phyloP scores from a whole-genome alignment of 2,113 vertebrate genomes.

The Phainopepla nitens region DNA sequence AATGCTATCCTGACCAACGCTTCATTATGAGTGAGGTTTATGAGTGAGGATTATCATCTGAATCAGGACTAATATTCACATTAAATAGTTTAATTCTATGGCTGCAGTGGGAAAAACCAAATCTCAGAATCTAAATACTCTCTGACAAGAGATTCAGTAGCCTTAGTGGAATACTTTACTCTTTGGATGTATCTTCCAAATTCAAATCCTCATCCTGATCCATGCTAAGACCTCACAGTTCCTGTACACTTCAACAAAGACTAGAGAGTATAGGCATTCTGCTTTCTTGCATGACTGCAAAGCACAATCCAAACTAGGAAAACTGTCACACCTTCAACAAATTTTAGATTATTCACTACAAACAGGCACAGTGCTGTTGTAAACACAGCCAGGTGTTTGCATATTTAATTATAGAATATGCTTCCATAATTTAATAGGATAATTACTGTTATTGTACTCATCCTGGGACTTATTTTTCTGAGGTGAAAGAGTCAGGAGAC shows the following conservation, averaged over 20 bases:
- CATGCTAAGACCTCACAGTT: not conserved
- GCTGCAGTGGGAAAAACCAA: not conserved
- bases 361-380: not conserved
- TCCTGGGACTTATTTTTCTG: not conserved
- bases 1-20: not conserved
- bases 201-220: not conserved
- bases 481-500: not conserved
- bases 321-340: not conserved
- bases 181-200: not conserved
- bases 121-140: not conserved
- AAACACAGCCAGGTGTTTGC: not conserved
- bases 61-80: not conserved
- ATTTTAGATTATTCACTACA: not conserved
- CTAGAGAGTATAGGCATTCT: not conserved
- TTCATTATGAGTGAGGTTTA: not conserved
- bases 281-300: not conserved
- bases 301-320: not conserved
- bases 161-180: not conserved
- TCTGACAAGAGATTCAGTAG: not conserved
- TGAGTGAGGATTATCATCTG: not conserved
- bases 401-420: not conserved
- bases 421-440: not conserved
- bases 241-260: not conserved
- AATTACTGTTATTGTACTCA: not conserved
- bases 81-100: not conserved